These are phyloP conservation scores for Buceros bicornis DNA, from an alignment of 2,797 vertebrate genomes.

Conservation along the genomic window DNA sequence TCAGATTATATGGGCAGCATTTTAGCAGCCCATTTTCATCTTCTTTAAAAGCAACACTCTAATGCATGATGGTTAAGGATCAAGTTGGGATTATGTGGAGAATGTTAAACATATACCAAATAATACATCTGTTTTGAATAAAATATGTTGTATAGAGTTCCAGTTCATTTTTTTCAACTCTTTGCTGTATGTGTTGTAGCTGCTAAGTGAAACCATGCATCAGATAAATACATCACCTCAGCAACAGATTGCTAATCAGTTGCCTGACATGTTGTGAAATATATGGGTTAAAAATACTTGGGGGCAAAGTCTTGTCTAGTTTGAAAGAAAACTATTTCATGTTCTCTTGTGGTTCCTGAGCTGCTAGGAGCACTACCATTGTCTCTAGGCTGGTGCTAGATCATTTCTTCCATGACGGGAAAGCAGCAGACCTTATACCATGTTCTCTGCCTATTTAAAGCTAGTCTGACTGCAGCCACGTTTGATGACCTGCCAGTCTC, in stretches of 20 bases:
- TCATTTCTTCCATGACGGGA: background rate
- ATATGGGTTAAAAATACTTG: constrained; percentile 7
- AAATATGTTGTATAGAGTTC: constrained; percentile 37
- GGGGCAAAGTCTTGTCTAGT: background rate
- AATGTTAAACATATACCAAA: constrained; percentile 73
- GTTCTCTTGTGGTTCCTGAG: background rate
- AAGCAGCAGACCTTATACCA: background rate
- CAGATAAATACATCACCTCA: constrained; percentile 63
- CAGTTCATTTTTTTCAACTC: constrained; percentile 33
- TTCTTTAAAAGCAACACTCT: constrained; percentile 70
- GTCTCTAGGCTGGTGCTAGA: background rate
- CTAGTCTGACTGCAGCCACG: background rate
- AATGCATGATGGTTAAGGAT: constrained; percentile 68
- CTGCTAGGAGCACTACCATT: background rate
- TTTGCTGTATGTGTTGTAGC: constrained; percentile 41
- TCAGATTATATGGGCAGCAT: constrained; percentile 70
- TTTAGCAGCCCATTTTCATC: constrained; percentile 76
- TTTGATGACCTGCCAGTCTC: background rate
- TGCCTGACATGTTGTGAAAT: constrained; percentile 40
- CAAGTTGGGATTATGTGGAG: constrained; percentile 69
- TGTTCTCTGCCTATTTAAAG: background rate
- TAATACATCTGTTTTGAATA: constrained; percentile 75
- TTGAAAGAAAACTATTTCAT: background rate
- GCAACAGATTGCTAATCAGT: constrained; percentile 47
- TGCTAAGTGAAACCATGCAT: constrained; percentile 53